These are phyloP conservation scores for Poeciliopsis turrubarensis DNA, from an alignment of 2,113 vertebrate species.

Conservation along the genomic window DNA sequence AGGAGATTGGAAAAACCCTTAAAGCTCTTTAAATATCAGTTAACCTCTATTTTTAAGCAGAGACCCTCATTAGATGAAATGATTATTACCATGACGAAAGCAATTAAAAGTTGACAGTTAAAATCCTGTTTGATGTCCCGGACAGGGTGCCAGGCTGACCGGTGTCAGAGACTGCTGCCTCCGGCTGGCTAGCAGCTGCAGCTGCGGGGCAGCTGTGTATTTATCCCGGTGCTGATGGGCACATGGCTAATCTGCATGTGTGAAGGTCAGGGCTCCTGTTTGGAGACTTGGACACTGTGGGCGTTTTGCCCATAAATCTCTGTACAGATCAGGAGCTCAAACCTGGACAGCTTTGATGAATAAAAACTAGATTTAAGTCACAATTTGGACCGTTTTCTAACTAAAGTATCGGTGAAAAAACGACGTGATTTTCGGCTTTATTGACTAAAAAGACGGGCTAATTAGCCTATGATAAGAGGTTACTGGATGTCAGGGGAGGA, in stretches of 20 bases:
- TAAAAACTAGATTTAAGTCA: not conserved
- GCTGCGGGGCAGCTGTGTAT: not conserved
- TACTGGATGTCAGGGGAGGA: not conserved
- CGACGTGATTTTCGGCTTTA: not conserved
- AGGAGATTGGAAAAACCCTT: too few relatives aligned
- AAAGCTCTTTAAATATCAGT: too few relatives aligned
- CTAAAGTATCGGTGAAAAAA: not conserved
- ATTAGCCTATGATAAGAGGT: slow-evolving; percentile 17
- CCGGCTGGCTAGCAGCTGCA: slow-evolving; percentile 4
- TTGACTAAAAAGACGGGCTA: not conserved
- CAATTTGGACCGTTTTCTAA: not conserved
- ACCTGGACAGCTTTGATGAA: not conserved
- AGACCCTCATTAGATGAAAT: not conserved
- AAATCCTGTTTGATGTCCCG: not conserved
- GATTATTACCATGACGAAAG: not conserved
- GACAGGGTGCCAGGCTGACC: not conserved
- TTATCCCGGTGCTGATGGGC: slow-evolving; percentile 71
- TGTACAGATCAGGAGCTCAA: slow-evolving; percentile 14
- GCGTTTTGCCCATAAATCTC: slow-evolving; percentile 77
- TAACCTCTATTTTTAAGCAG: not conserved
- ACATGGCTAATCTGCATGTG: slow-evolving; percentile 92
- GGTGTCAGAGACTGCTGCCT: not conserved
- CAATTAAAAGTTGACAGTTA: not conserved
- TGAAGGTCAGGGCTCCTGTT: slow-evolving; percentile 85
- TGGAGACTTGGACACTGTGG: slow-evolving; percentile 82